Percentiles rank a stretch among this genome's conserved stretches.
Conservation (phyloP, 2,888 invertebrate genomes). For the Drosophila conformis region DNA sequence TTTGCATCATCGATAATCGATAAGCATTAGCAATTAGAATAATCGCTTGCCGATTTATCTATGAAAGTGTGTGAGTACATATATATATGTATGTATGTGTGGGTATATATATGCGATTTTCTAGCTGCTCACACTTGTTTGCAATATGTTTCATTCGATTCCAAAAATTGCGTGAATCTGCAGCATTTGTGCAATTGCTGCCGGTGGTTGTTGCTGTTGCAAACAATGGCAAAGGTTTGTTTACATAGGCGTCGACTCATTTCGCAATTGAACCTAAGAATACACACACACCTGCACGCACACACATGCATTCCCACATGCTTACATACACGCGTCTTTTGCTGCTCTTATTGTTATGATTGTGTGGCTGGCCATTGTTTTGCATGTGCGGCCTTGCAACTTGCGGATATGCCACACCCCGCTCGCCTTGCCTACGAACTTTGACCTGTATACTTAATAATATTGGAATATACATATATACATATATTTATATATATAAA, state of each 20-base stretch:
- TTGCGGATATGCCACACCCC: conserved; percentile 33
- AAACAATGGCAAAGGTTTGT: conserved; percentile 36
- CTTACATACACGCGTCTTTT: conserved; percentile 8
- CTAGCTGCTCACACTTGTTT: background rate
- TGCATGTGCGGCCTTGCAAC: conserved; percentile 19
- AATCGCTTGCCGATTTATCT: background rate
- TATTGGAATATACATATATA: background rate
- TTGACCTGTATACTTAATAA: conserved; percentile 3
- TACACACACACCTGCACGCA: background rate
- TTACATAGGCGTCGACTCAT: conserved; percentile 8
- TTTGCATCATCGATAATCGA: background rate
- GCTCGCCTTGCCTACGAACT: background rate
- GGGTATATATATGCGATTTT: background rate
- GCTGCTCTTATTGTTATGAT: conserved; percentile 27
- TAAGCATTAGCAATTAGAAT: background rate
- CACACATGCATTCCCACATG: background rate
- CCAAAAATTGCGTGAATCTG: conserved; percentile 1
- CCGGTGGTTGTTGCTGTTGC: conserved; percentile 1
- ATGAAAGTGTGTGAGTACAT: background rate
- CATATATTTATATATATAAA: background rate
- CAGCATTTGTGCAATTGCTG: conserved; percentile 18
- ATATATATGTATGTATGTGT: background rate
- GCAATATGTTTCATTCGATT: background rate
- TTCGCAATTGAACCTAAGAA: conserved; percentile 32
- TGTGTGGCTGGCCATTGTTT: conserved; percentile 36